Percentiles rank a stretch among this genome's conserved stretches.
Conservation (phyloP, 2,888 invertebrate species). For the Temnothorax unifasciatus region DNA sequence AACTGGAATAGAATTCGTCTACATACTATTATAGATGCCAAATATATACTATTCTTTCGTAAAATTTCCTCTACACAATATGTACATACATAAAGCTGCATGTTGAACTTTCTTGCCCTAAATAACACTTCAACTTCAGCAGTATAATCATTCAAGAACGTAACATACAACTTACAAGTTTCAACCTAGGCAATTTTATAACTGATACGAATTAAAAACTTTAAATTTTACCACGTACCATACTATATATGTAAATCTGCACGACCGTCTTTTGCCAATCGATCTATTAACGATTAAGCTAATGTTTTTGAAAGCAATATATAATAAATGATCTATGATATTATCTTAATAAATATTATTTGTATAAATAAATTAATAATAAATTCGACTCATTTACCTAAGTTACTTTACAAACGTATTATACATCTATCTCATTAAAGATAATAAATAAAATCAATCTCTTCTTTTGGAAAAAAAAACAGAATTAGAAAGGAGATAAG, state of each 20-base stretch:
- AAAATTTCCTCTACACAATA: background rate
- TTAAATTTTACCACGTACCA: background rate
- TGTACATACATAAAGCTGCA: background rate
- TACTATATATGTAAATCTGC: constrained; percentile 21
- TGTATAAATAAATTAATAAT: background rate
- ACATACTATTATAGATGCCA: background rate
- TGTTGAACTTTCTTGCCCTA: background rate
- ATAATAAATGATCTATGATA: background rate
- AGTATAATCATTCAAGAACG: background rate
- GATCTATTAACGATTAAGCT: background rate
- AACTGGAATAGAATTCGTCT: constrained; percentile 1
- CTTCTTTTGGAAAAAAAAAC: background rate
- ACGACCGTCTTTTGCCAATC: background rate
- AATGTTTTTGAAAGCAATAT: background rate
- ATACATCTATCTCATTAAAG: background rate
- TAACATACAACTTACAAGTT: constrained; percentile 30
- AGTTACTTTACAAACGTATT: background rate
- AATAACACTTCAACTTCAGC: background rate
- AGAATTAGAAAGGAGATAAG: no score
- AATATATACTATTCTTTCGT: background rate
- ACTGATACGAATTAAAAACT: constrained; percentile 26
- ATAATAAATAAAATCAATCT: background rate
- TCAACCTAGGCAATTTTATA: constrained; percentile 18
- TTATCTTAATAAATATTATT: background rate
- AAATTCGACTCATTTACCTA: background rate